phyloP scores from a whole-genome alignment of 2,888 invertebrate species.

The Tinea trinotella region DNA sequence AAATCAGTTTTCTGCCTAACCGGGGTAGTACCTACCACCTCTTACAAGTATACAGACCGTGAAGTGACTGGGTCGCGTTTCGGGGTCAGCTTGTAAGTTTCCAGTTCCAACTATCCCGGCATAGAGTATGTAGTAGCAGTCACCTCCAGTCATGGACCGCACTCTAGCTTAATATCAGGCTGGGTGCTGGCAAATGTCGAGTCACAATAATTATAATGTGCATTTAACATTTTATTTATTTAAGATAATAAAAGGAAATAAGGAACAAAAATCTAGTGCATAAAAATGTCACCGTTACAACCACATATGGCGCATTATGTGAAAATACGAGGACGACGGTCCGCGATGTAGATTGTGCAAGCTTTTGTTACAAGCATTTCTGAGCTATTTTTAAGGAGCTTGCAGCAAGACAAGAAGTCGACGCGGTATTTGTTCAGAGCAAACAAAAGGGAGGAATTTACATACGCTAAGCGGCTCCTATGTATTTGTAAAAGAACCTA shows the following conservation, averaged over 20 bases:
- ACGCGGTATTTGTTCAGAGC: conserved; percentile 28
- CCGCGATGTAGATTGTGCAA: conserved; percentile 29
- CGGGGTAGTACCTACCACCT: too few relatives aligned
- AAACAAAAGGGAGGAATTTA: conserved; percentile 37
- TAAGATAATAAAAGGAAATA: conserved; percentile 1
- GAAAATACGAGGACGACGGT: conserved; percentile 13
- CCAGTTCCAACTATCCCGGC: too few relatives aligned
- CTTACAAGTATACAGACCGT: too few relatives aligned
- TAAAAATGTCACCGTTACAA: conserved; percentile 7
- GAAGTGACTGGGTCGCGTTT: too few relatives aligned
- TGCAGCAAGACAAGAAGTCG: conserved; percentile 14
- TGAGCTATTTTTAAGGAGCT: conserved; percentile 20
- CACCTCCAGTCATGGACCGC: too few relatives aligned
- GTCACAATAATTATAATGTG: too few relatives aligned
- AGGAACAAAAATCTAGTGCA: conserved; percentile 10
- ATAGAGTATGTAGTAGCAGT: too few relatives aligned
- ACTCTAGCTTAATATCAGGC: too few relatives aligned
- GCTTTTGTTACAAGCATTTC: conserved; percentile 26
- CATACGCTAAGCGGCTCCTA: conserved; percentile 31
- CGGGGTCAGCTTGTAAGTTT: too few relatives aligned
- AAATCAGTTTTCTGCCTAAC: too few relatives aligned
- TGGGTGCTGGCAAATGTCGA: too few relatives aligned
- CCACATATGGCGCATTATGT: conserved; percentile 7
- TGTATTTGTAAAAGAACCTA: not conserved
- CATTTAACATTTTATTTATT: too few relatives aligned